These are phyloP conservation scores for Asbolus verrucosus DNA, from an alignment of 1,140 invertebrate species.

Conservation along the genomic window DNA sequence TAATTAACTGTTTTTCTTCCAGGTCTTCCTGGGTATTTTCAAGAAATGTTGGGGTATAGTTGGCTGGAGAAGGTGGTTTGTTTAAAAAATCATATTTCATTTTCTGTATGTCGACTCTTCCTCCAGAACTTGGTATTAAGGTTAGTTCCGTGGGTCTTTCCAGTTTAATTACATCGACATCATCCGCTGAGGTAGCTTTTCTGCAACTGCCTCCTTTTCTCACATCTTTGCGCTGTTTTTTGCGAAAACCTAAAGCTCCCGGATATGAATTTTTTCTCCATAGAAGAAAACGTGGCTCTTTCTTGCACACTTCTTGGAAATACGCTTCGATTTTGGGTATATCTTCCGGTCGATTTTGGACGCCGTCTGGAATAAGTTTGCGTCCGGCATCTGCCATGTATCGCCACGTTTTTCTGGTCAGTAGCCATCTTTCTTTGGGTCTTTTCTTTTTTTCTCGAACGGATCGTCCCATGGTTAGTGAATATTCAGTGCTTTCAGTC, in stretches of 20 bases:
- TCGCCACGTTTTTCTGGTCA: constrained; percentile 89
- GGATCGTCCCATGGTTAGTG: constrained; percentile 67
- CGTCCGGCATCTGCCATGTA: constrained; percentile 92
- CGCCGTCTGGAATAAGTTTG: constrained; percentile 82
- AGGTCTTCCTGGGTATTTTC: constrained; percentile 64
- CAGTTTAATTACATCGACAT: constrained; percentile 67
- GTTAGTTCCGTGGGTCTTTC: constrained; percentile 67
- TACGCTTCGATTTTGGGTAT: constrained; percentile 84
- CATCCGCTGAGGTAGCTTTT: constrained; percentile 74
- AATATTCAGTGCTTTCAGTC: constrained; percentile 61
- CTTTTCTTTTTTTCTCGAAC: constrained; percentile 68
- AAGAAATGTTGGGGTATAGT: constrained; percentile 43
- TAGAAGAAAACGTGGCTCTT: constrained; percentile 80
- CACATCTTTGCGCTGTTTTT: constrained; percentile 68
- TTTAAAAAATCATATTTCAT: constrained; percentile 74
- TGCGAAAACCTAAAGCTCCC: constrained; percentile 72
- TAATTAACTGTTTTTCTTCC: constrained; percentile 70
- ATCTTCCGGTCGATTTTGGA: constrained; percentile 77
- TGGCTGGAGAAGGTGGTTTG: constrained; percentile 61
- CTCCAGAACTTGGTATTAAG: constrained; percentile 68
- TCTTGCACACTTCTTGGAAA: constrained; percentile 84
- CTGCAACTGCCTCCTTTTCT: constrained; percentile 75
- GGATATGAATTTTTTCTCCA: constrained; percentile 86
- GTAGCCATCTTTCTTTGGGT: constrained; percentile 83
- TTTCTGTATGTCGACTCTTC: constrained; percentile 76